phyloP scores from a whole-genome alignment of 2,113 vertebrate genomes.

The Pardalotus punctatus region DNA sequence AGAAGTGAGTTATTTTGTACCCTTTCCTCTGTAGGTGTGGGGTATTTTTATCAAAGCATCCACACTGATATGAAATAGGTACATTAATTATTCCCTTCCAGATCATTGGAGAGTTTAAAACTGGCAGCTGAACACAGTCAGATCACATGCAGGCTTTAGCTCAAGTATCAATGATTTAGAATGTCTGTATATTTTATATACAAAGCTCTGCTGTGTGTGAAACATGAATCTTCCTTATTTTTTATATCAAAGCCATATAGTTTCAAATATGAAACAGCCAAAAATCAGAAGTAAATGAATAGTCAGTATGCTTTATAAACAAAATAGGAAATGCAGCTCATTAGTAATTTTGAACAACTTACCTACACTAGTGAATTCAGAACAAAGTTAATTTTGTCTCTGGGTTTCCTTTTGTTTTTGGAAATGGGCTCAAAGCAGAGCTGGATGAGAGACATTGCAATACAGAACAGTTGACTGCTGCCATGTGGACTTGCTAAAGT shows the following conservation, averaged over 20 bases:
- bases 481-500: background rate
- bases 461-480: background rate
- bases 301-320: background rate
- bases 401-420: background rate
- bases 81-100: background rate
- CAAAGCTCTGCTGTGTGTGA: background rate
- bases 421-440: background rate
- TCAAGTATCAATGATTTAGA: background rate
- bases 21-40: background rate
- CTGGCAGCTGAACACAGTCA: background rate
- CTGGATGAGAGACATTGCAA: background rate
- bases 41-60: background rate
- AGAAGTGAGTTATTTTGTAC: background rate
- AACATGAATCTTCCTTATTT: background rate
- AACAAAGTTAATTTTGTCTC: background rate
- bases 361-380: background rate
- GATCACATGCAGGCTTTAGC: background rate
- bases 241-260: background rate
- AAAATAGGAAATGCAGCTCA: background rate
- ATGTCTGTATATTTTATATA: background rate
- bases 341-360: background rate
- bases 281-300: background rate
- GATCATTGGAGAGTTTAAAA: background rate
- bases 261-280: background rate
- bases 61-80: background rate